Conservation (phyloP, 2,888 invertebrate genomes). For the Elgonia sp. region DNA sequence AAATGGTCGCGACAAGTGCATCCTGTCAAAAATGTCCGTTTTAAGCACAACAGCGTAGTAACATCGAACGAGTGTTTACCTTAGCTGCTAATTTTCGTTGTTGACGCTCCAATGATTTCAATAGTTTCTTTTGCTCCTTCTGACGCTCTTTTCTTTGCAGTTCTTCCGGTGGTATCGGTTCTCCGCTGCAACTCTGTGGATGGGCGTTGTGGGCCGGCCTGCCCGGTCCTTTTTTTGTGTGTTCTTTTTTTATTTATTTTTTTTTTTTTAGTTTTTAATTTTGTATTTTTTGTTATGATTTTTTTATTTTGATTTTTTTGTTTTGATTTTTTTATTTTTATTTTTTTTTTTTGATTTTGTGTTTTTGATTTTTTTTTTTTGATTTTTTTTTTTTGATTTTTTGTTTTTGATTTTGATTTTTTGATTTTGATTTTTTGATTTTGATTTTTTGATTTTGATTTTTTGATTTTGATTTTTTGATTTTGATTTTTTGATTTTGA, state of each 20-base stretch:
- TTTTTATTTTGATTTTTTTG: no score
- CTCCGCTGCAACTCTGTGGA: slow-evolving; percentile 98
- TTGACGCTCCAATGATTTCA: slow-evolving; percentile 96
- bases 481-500: no score
- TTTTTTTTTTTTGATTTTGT: no score
- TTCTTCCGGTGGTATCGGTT: slow-evolving; percentile 97
- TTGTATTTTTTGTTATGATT: no score
- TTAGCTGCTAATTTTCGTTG: slow-evolving; percentile 96
- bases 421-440: no score
- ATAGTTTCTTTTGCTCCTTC: slow-evolving; percentile 95
- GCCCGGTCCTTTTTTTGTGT: slow-evolving; percentile 99
- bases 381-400: no score
- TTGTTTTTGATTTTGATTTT: no score
- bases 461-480: no score
- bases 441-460: no score
- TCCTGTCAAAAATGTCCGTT: slow-evolving; percentile 46
- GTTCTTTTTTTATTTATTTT: slow-evolving; percentile 99
- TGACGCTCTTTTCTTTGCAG: slow-evolving; percentile 95
- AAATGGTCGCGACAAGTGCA: slow-evolving; percentile 38
- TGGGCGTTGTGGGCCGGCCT: slow-evolving; percentile 99
- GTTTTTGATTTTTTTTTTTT: no score
- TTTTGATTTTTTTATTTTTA: no score
- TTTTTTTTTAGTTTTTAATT: no score
- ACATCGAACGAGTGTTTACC: slow-evolving; percentile 79
- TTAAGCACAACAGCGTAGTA: background rate